Percentiles rank a stretch among this genome's conserved stretches.
Conservation (phyloP, 2,888 invertebrate genomes). For the Xestoiulus laeticollis region DNA sequence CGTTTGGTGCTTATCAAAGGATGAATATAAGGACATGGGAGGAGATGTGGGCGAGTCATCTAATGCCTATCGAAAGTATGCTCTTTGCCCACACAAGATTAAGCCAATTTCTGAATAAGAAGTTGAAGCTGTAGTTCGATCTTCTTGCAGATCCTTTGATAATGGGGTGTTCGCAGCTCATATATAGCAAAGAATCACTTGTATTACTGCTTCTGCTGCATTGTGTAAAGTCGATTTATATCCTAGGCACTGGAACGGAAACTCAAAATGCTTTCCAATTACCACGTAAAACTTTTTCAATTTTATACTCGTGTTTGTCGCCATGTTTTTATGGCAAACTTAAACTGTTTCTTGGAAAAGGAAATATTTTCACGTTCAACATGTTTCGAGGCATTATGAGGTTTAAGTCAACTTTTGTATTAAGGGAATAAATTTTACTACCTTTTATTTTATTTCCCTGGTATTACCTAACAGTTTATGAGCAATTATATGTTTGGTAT, state of each 20-base stretch:
- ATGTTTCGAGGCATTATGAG: not conserved
- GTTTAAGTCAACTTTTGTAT: too few species aligned
- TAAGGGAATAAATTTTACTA: too few species aligned
- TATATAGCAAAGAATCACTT: not conserved
- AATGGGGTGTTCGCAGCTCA: slow-evolving; percentile 4
- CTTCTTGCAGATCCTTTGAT: not conserved
- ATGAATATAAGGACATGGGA: not conserved
- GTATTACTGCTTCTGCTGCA: not conserved
- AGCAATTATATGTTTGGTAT: too few species aligned
- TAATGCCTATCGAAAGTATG: slow-evolving; percentile 33
- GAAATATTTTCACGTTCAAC: not conserved
- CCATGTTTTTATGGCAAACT: not conserved
- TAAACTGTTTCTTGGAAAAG: not conserved
- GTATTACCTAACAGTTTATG: too few species aligned
- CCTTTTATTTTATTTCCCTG: too few species aligned
- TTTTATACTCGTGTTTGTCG: not conserved
- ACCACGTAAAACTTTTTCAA: slow-evolving; percentile 20
- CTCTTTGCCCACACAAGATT: slow-evolving; percentile 28
- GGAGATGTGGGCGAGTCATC: slow-evolving; percentile 9
- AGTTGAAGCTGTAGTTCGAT: slow-evolving; percentile 29
- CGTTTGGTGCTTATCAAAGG: not conserved
- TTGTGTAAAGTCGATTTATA: not conserved
- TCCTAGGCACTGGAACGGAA: slow-evolving; percentile 3
- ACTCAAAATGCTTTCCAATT: slow-evolving; percentile 21
- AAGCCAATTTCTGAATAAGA: slow-evolving; percentile 33